These are phyloP conservation scores for Phocoena sinus DNA, from an alignment of 2,113 vertebrate species.

Conservation along the genomic window DNA sequence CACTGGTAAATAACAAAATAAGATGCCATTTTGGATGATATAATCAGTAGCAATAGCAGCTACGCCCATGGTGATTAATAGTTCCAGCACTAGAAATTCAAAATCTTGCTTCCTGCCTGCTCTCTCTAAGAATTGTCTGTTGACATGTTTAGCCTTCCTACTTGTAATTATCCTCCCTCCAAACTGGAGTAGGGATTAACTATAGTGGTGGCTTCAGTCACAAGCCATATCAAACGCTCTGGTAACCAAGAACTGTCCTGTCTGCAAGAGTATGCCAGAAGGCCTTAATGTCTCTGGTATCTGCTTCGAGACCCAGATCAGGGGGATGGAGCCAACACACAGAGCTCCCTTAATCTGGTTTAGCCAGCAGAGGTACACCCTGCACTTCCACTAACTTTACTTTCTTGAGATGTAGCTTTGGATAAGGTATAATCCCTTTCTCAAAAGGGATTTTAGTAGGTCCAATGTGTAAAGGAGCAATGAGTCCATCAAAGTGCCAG, in stretches of 20 bases:
- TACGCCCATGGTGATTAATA: background rate
- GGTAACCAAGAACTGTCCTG: conserved; percentile 36
- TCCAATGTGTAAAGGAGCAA: background rate
- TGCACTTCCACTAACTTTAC: background rate
- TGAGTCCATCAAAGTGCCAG: background rate
- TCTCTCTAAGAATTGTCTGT: conserved; percentile 59
- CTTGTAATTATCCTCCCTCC: conserved; percentile 70
- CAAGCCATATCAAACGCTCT: conserved; percentile 4
- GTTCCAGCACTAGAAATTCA: conserved; percentile 40
- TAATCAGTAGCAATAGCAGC: background rate
- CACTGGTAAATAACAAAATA: background rate
- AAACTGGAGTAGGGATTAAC: conserved; percentile 73
- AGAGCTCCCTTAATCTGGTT: background rate
- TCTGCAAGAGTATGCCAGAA: background rate
- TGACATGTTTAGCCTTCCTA: conserved; percentile 48
- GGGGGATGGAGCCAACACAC: background rate
- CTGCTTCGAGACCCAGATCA: background rate
- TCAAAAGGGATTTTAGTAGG: background rate
- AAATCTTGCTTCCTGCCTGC: conserved; percentile 49
- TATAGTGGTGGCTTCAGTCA: conserved; percentile 41
- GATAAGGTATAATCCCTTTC: background rate
- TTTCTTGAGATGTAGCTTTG: conserved; percentile 22
- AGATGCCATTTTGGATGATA: background rate
- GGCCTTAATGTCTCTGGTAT: background rate
- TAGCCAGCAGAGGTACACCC: background rate